These are phyloP conservation scores for Acanthornis magna DNA, from an alignment of 2,797 vertebrate species.

Conservation along the genomic window DNA sequence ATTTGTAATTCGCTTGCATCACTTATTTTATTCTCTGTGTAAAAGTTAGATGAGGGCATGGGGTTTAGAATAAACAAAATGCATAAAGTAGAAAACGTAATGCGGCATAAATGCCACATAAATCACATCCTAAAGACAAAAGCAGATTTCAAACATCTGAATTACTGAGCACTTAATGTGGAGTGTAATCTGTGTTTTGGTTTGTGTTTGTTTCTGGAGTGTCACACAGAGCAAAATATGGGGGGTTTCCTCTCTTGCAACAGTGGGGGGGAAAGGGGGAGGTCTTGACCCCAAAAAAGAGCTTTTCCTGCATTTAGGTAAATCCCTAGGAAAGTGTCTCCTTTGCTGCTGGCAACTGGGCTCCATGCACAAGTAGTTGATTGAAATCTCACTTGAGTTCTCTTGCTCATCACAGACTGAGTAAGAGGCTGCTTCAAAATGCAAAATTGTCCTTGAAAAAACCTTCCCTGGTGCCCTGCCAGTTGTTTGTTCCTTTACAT, in stretches of 20 bases:
- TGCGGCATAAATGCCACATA: conserved; percentile 38
- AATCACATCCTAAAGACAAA: conserved; percentile 59
- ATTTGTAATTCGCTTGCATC: not conserved
- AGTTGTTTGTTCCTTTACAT: not conserved
- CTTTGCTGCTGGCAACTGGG: not conserved
- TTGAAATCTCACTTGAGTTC: not conserved
- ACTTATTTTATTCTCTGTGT: not conserved
- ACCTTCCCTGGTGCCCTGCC: not conserved
- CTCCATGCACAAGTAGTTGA: not conserved
- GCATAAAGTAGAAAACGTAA: conserved; percentile 29
- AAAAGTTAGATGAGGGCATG: conserved; percentile 17
- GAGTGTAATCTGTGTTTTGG: conserved; percentile 23
- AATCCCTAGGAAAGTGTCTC: not conserved
- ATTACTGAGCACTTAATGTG: conserved; percentile 46
- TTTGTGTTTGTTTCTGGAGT: conserved; percentile 4
- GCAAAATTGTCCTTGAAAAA: conserved; percentile 41
- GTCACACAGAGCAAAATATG: not conserved
- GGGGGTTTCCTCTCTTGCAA: not conserved
- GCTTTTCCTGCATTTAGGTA: not conserved
- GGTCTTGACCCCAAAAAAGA: not conserved
- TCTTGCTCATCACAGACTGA: not conserved
- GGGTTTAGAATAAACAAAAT: conserved; percentile 26
- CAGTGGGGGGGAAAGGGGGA: not conserved
- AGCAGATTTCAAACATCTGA: conserved; percentile 54
- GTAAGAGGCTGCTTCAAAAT: conserved; percentile 25